These are phyloP conservation scores for Thymallus thymallus DNA, from an alignment of 2,113 vertebrate species.

Conservation along the genomic window DNA sequence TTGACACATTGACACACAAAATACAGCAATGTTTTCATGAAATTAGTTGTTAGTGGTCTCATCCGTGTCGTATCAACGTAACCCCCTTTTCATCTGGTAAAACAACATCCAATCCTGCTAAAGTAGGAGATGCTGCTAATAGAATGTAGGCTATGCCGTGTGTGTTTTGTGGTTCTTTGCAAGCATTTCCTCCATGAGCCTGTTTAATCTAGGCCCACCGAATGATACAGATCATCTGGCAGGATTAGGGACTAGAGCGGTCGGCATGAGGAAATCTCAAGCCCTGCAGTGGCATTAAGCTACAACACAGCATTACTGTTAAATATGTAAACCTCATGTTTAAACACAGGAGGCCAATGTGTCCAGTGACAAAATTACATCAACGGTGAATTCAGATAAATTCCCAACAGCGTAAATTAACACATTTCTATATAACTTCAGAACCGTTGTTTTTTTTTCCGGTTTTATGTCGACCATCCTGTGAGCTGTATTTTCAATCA, in stretches of 20 bases:
- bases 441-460: not conserved
- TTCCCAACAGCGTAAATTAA: constrained; percentile 34
- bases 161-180: constrained; percentile 17
- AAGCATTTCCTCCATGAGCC: constrained; percentile 31
- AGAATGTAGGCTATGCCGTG: constrained; percentile 7
- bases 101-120: not conserved
- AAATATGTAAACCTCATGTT: constrained; percentile 47
- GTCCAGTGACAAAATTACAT: not conserved
- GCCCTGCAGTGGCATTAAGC: constrained; percentile 54
- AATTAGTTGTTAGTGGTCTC: not conserved
- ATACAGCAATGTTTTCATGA: too few species aligned
- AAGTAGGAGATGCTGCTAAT: constrained; percentile 24
- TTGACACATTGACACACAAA: too few species aligned
- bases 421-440: not conserved
- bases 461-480: not conserved
- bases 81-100: not conserved
- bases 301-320: constrained; percentile 55
- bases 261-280: constrained; percentile 45
- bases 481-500: not conserved
- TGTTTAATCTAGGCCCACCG: constrained; percentile 56
- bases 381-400: too few species aligned
- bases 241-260: constrained; percentile 63
- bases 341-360: constrained; percentile 41
- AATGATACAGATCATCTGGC: constrained; percentile 64
- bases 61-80: not conserved